Base-by-base conservation (phyloP, 2,888 invertebrate genomes). In the Caenorhabditis virilis region DNA sequence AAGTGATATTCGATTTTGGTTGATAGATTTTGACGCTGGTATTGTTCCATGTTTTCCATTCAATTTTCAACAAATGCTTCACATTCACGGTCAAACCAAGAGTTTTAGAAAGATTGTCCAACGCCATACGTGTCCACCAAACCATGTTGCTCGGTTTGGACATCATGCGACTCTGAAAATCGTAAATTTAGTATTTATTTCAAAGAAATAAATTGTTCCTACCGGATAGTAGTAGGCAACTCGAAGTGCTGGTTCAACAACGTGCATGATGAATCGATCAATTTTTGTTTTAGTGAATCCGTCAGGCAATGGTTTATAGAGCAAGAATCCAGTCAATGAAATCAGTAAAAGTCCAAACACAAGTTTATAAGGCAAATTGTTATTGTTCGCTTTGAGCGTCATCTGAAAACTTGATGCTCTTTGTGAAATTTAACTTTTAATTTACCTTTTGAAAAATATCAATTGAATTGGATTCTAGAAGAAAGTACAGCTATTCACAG, bases 211-310 rank as follows among this genome's bases (percentile, higher is more conserved):
- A 23, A 30, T 66, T 43, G 18, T n/a, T n/a, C n/a, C n/a, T n/a
- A 76, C 78, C 54, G 78, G 78, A 54, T 76, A 78, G 36, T 70
- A 72, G 52, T 77, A 77, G 15, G 66, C 57, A 1, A 76, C 47
- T 18, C 78, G 65, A 5, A 78, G 57, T 2, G 62, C 65, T 36
- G 72, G 68, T 38, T 78, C 78, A 27, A 73, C 67, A 39, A 76
- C 47, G 51, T 73, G 73, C 67, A 78, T 65, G 1, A 70, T 67
- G 20, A 61, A n/a, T 9, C 74, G 58, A 53, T 76, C 76, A 50
- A 71, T 47, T 22, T 48, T 39, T n/a, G 59, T 56, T 13, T 59
- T 61, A 4, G 70, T 69, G 46, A 77, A 67, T 20, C 69, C 67
- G 18, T 66, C 54, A 1, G 77, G 77, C 39, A 77, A 54, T 6